Evolutionary conservation across 1,140 invertebrate species (phyloP).

Genomic region (Caenorhabditis latens): DNA sequence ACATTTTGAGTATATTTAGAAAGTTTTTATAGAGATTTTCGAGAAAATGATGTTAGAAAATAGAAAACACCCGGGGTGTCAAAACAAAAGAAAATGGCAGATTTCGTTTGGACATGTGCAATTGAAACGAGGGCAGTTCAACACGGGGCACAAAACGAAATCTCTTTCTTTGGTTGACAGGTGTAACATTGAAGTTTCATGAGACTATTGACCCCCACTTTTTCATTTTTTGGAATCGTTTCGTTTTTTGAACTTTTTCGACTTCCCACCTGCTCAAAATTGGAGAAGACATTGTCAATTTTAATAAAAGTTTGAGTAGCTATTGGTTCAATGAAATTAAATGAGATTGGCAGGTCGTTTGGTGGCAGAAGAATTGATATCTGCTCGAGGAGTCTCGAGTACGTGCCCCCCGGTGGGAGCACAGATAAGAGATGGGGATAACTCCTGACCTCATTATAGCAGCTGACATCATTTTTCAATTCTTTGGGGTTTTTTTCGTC

Average conservation of each 20-base stretch:
- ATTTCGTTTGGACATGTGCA: background rate
- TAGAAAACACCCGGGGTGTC: background rate
- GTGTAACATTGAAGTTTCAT: slow-evolving; percentile 52
- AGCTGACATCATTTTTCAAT: slow-evolving; percentile 3
- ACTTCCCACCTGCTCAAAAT: slow-evolving; percentile 6
- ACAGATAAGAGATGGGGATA: background rate
- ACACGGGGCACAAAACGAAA: background rate
- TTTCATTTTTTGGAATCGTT: background rate
- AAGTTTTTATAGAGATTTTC: background rate
- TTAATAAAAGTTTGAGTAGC: background rate
- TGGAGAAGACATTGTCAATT: background rate
- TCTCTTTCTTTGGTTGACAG: background rate
- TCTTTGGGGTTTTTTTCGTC: background rate
- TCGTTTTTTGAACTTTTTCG: background rate
- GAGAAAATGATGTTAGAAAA: background rate
- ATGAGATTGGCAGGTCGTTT: slow-evolving; percentile 15
- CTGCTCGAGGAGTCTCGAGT: background rate
- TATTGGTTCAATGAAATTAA: slow-evolving; percentile 3
- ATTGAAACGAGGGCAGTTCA: slow-evolving; percentile 11
- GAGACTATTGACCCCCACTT: slow-evolving; percentile 6
- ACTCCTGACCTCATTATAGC: slow-evolving; percentile 47
- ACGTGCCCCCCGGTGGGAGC: background rate
- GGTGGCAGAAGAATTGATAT: slow-evolving; percentile 3
- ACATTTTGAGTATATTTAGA: background rate
- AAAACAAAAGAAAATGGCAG: background rate